Evolutionary conservation across 2,797 vertebrate species (phyloP).

Genomic region (Manis pentadactyla): DNA sequence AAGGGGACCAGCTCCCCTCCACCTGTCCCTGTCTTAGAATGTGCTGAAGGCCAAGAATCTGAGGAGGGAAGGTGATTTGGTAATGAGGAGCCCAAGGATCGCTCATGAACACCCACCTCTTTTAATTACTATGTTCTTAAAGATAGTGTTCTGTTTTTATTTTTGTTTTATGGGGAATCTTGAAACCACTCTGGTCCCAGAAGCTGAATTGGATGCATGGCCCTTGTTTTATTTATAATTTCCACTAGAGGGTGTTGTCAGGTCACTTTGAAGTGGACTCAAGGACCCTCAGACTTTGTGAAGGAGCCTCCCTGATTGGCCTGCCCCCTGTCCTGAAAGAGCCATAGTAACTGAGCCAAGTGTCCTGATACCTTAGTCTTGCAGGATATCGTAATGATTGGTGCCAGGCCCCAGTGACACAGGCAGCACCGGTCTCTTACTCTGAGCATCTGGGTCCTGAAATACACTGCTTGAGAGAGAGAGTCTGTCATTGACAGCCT

Average conservation of each 20-base stretch:
- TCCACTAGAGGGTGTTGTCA: slow-evolving; percentile 76
- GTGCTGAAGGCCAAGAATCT: not conserved
- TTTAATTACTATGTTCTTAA: not conserved
- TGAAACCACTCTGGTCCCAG: not conserved
- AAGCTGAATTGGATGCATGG: not conserved
- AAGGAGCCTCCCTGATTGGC: not conserved
- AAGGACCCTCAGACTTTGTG: not conserved
- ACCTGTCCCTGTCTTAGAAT: accelerated
- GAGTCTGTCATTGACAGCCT: not conserved
- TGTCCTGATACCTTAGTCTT: not conserved
- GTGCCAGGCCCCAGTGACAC: not conserved
- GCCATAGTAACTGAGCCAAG: not conserved
- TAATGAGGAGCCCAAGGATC: no score
- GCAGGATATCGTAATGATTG: not conserved
- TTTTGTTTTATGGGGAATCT: not conserved
- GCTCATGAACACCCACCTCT: not conserved
- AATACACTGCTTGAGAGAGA: not conserved
- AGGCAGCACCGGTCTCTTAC: not conserved
- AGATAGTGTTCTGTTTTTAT: not conserved
- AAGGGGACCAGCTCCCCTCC: not conserved
- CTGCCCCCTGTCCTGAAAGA: not conserved
- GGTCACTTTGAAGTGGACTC: slow-evolving; percentile 24
- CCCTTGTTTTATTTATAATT: slow-evolving; percentile 50
- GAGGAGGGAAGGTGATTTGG: not conserved
- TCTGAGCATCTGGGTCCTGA: not conserved